Evolutionary conservation across 2,797 vertebrate species (phyloP), one percentile per base, ranked within the genome.

Genomic region (Poeciliopsis paucimaculata): DNA sequence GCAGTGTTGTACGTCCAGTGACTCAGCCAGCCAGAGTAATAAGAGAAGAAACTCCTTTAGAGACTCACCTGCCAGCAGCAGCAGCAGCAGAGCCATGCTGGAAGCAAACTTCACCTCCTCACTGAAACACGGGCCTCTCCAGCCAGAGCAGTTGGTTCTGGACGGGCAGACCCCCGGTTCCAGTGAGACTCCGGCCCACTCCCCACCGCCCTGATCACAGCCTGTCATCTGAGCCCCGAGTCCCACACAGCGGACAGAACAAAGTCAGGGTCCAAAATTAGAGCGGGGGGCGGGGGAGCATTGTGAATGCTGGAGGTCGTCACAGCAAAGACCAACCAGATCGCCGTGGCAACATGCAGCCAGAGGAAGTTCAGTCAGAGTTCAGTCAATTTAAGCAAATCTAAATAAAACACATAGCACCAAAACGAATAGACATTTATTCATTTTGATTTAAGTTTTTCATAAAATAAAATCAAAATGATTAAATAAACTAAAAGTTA

Each of bases 61-160:
- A 41, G 0, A 4, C 94, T 91, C 55, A 95, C 94, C 93, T 82
- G 90, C 82, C 47, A 91, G 34, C 71, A 91, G 15, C 86, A 91
- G 12, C 84, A 93, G 51, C 16, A 94, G 75, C 36, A 5, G 36
- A 82, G 84, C 87, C 94, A 95, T 94, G 70, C 53, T 76, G 77
- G n/a, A 45, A 7, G 46, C 51, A 57, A 66, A 43, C 81, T 60
- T 73, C 78, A 68, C 49, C 6, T 55, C 10, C 77, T 82, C 82
- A 82, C 82, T 78, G 78, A 76, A 26, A 39, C 80, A 18, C 66
- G 3, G 43, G 3, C 20, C 39, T 9, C 43, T 76, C 20, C 1
- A 36, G 28, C 51, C 77, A n/a, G 28, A 78, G 53, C 20, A 28
- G 70, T 51, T 1, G 53, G 75, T 72, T 62, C 28, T 13, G 31